Base-by-base conservation (phyloP, 2,113 vertebrate genomes). In the Dasypus novemcinctus region DNA sequence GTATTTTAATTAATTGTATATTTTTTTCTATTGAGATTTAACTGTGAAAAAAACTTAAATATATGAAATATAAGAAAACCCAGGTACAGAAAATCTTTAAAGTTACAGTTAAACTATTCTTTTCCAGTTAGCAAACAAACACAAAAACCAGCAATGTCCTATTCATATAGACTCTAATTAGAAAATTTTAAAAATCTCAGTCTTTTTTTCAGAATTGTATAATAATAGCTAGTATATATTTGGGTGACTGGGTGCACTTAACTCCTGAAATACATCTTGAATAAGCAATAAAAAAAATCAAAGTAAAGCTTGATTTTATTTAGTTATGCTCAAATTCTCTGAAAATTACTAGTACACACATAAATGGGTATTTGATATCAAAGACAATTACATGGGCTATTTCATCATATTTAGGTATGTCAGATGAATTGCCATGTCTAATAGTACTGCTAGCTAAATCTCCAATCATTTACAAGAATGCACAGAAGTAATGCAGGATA, bases 21-120 rank as follows among this genome's bases (percentile, higher is more conserved):
- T 82, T 81, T 38, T 75, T 72, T 64, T 87, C 9, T 66, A 90
- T n/a, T 85, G 78, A 87, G 4, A 79, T 59, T 97, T 91, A 93
- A 91, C 10, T 80, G 29, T 3, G 9, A 61, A 68, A 66, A 78
- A n/a, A 75, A 2, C 14, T 43, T 90, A 94, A 92, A 72, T 69
- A 61, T n/a, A 79, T 87, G 9, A 83, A 68, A 72, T 54, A 43
- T 10, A 54, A 64, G 25, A 81, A 78, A 66, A 61, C 14, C 1
- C 17, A 83, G 11, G 82, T 57, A 36, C 23, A 66, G 33, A 88
- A 68, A 43, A 86, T 66, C 31, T 74, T 87, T 94, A 86, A 82
- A 64, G 5, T 41, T 86, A 33, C 14, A 92, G 11, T 76, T 71
- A 94, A 63, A 59, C 86, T 1, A 75, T 91, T 69, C 68, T 63